Conservation (phyloP, 1,140 invertebrate genomes). For the Druon quercuslanigerum region DNA sequence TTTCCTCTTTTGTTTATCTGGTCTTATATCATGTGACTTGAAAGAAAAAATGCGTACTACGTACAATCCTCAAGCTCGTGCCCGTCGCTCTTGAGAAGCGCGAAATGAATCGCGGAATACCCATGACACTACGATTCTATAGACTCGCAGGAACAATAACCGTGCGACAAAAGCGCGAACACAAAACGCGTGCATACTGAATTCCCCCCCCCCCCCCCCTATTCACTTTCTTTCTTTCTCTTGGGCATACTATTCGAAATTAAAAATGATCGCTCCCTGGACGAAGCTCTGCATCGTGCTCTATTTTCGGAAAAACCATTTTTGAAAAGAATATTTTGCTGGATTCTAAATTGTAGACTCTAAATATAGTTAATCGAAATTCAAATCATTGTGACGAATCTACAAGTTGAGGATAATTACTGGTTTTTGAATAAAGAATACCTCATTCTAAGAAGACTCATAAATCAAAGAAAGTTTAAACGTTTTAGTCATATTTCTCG, state of each 20-base stretch:
- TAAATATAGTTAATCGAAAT: too few species aligned
- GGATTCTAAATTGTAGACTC: too few species aligned
- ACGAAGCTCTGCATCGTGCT: conserved; percentile 1
- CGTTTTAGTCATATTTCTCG: too few species aligned
- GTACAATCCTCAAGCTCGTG: neutral
- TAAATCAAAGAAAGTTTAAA: too few species aligned
- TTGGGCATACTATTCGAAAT: conserved; percentile 41
- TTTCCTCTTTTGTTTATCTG: too few species aligned
- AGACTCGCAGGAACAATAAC: conserved; percentile 38
- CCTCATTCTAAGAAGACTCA: too few species aligned
- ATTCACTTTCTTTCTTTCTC: conserved; percentile 32
- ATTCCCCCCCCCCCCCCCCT: conserved; percentile 34
- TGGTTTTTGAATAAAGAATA: too few species aligned
- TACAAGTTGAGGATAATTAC: too few species aligned
- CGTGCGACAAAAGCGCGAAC: conserved; percentile 35
- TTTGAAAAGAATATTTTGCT: too few species aligned
- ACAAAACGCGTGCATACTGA: conserved; percentile 37
- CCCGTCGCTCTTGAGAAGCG: conserved; percentile 35
- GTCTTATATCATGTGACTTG: too few species aligned
- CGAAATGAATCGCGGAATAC: conserved; percentile 43
- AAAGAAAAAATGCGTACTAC: neutral
- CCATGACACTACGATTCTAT: conserved; percentile 40
- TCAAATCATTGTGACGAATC: too few species aligned
- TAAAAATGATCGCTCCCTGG: conserved; percentile 53
- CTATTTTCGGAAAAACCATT: too few species aligned